Evolutionary conservation across 2,888 invertebrate species (phyloP), one percentile per base, ranked within the genome.

Genomic region (Aleiodes testaceus): DNA sequence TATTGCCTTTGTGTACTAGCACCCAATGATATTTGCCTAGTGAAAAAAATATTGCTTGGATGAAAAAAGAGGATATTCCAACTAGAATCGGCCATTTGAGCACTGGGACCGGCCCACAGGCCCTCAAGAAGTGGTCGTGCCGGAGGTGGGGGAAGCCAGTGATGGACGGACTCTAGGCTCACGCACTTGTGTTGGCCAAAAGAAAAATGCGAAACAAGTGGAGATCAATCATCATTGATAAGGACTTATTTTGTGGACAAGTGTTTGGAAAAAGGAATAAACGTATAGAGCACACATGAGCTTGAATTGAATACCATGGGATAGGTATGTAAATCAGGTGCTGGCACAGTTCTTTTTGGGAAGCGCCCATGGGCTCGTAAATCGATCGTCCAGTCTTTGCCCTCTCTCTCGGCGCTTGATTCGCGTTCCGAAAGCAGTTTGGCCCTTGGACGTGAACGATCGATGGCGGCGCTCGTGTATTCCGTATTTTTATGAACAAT

Each of bases 81-180:
- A 59, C 42, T 36, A 59, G 59, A 14, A 66, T 53, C 22, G 20
- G 44, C 53, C 42, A 44, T 44, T 45, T 42, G 61, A 42, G 16
- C 55, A 11, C 49, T 26, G 66, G 71, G 59, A 72, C 72, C 65
- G 65, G 71, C 30, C 64, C 69, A 75, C 76, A 63, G 69, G 64
- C 80, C 80, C 78, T 78, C 79, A 77, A 72, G 26, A 73, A 55
- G 75, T 74, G 71, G 73, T 66, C 72, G 45, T 11, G 66, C 49
- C 14, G 53, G 52, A 65, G n/a, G n/a, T 65, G 76, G 77, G 78
- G 78, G 79, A 79, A 77, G 64, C 73, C 82, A 81, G 80, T 83
- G 83, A 84, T 83, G 84, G 82, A 84, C 83, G 84, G 81, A 81
- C 79, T 79, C 77, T 66, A 74, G 73, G 75, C 73, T 75, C 74